Evolutionary conservation across 2,113 vertebrate genomes (phyloP).

Genomic region (Colistium nudipinnis): DNA sequence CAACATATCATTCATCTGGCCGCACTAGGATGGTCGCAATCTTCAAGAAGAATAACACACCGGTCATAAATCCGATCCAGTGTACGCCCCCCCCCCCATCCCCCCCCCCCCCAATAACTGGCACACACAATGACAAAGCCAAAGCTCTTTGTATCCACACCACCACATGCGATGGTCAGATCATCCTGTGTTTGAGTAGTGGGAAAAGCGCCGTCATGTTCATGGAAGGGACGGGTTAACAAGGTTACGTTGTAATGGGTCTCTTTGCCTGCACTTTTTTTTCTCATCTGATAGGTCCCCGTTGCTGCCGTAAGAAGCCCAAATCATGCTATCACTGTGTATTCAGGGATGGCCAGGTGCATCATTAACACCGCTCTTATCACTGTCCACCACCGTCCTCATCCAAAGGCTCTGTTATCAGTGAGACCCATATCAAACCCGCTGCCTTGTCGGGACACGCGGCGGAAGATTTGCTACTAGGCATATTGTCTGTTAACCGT

Average conservation of each 20-base stretch:
- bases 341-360: constrained; percentile 67
- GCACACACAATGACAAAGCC: neutral
- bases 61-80: neutral
- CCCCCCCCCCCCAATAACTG: neutral
- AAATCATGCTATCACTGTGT: constrained; percentile 72
- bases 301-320: constrained; percentile 62
- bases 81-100: too few species aligned
- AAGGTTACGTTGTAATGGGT: constrained; percentile 75
- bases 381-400: constrained; percentile 65
- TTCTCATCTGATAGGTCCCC: constrained; percentile 70
- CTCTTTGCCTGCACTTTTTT: constrained; percentile 51
- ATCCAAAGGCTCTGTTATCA: constrained; percentile 76
- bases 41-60: neutral
- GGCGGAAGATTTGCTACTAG: constrained; percentile 66
- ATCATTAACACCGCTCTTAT: constrained; percentile 77
- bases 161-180: constrained; percentile 45
- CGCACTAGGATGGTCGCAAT: neutral
- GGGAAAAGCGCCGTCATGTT: constrained; percentile 63
- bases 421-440: constrained; percentile 70
- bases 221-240: constrained; percentile 60
- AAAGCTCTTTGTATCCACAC: constrained; percentile 6
- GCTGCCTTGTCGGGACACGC: constrained; percentile 71
- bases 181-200: constrained; percentile 49
- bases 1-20: too few species aligned
- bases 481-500: constrained; percentile 67